A percentile compares a stretch with the other conserved stretches of the same genome.
Evolutionary conservation across 2,113 vertebrate genomes (phyloP).

Genomic region (Nerophis lumbriciformis): DNA sequence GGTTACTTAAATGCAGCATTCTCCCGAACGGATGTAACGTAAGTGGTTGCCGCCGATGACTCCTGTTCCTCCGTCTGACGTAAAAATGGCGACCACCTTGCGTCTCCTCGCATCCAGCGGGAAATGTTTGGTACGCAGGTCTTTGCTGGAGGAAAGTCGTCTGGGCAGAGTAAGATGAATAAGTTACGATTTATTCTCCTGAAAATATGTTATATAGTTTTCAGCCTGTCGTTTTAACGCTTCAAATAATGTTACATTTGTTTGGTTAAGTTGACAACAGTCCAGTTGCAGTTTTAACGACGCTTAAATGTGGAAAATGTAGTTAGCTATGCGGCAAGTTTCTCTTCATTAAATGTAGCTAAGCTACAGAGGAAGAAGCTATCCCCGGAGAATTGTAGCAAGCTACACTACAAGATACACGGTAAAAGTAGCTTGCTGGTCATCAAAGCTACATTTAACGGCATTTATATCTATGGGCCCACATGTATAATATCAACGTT

Average conservation of each 20-base stretch:
- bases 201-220: background rate
- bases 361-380: no score
- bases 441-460: no score
- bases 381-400: no score
- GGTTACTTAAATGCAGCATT: background rate
- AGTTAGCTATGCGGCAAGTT: no score
- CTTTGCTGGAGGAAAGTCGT: constrained; percentile 42
- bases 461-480: no score
- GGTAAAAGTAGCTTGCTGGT: no score
- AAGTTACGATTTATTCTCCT: background rate
- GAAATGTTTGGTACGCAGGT: constrained; percentile 41
- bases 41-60: background rate
- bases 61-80: background rate
- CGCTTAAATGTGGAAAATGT: no score
- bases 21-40: constrained; percentile 11
- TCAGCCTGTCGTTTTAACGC: background rate
- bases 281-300: no score
- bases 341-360: no score
- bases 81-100: constrained; percentile 69
- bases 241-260: background rate
- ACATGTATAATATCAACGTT: no score
- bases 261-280: background rate
- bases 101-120: constrained; percentile 50
- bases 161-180: constrained; percentile 39
- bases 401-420: no score